These are phyloP conservation scores for Apocrypta bakeri DNA, from an alignment of 1,140 invertebrate genomes.

Conservation along the genomic window DNA sequence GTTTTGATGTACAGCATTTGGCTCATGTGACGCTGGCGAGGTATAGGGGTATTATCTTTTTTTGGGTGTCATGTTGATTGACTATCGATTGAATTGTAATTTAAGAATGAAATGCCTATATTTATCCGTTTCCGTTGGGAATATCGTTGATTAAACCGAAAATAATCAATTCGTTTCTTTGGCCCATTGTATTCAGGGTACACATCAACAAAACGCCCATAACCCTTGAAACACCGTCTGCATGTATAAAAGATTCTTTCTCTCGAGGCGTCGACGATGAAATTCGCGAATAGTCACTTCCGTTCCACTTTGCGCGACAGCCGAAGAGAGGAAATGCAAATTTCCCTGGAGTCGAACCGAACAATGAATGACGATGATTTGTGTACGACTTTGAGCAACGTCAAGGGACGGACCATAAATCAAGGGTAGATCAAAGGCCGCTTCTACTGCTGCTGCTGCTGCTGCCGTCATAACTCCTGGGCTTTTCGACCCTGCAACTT, in stretches of 20 bases:
- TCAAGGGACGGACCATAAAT: neutral
- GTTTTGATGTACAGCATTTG: too few species aligned
- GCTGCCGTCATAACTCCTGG: constrained; percentile 7
- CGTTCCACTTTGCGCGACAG: neutral
- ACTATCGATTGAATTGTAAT: too few species aligned
- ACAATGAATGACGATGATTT: constrained; percentile 28
- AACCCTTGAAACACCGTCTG: neutral
- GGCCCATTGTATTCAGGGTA: neutral
- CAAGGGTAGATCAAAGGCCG: constrained; percentile 7
- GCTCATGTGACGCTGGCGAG: too few species aligned
- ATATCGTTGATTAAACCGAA: neutral
- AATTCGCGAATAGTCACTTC: constrained; percentile 1
- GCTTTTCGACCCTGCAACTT: constrained; percentile 10
- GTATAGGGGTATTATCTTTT: too few species aligned
- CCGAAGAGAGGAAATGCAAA: constrained; percentile 28
- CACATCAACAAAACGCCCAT: neutral
- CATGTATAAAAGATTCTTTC: neutral
- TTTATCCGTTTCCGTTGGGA: too few species aligned
- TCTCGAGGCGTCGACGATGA: neutral
- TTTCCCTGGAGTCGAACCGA: neutral
- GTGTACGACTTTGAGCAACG: neutral
- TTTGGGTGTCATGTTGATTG: too few species aligned
- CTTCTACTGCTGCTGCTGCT: neutral
- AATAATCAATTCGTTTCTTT: neutral
- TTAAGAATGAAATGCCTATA: too few species aligned